Conservation (phyloP, 2,113 vertebrate species). For the Siniperca knerii region DNA sequence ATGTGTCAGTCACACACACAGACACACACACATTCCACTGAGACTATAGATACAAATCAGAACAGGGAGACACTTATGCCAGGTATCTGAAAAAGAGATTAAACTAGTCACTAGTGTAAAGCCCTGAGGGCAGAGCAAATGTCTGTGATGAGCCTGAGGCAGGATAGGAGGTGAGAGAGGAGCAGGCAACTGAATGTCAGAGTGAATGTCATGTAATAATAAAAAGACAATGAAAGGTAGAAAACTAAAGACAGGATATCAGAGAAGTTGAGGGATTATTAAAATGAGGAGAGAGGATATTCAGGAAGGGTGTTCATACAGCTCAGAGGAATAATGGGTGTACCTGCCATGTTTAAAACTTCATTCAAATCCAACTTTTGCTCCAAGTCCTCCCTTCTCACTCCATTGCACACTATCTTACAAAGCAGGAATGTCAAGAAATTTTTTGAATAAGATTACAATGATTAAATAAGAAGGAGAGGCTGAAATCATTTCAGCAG, state of each 20-base stretch:
- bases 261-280: not conserved
- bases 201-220: conserved; percentile 5
- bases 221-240: not conserved
- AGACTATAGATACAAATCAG: not conserved
- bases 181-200: conserved; percentile 13
- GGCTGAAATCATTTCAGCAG: conserved; percentile 36
- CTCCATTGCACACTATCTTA: not conserved
- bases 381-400: conserved; percentile 3
- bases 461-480: conserved; percentile 42
- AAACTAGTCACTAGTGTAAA: not conserved
- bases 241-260: not conserved
- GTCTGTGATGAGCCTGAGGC: not conserved
- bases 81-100: not conserved
- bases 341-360: conserved; percentile 2
- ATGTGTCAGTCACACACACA: not conserved
- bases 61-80: not conserved
- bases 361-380: conserved; percentile 3
- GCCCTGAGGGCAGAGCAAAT: not conserved
- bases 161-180: not conserved
- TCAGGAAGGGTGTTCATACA: not conserved
- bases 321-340: conserved; percentile 12
- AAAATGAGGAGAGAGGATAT: conserved; percentile 24
- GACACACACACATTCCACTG: not conserved
- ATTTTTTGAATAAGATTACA: conserved; percentile 19
- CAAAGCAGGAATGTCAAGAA: conserved; percentile 21